Evolutionary conservation across 2,797 vertebrate genomes (phyloP).

Genomic region (Remorina albescens): DNA sequence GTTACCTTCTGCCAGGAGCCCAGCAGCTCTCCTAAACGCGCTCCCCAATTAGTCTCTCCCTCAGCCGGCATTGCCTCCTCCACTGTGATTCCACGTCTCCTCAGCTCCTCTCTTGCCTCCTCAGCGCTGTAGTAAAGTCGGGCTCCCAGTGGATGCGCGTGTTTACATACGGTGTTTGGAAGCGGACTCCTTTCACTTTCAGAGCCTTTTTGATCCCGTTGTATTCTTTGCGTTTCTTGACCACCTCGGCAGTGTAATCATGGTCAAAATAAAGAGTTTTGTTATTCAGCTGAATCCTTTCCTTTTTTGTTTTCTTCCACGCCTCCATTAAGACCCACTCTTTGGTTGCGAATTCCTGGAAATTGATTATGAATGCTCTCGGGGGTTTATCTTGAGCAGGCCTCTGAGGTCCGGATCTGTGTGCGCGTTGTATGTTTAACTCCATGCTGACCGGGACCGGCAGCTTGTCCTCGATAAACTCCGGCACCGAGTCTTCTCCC

Average conservation of each 20-base stretch:
- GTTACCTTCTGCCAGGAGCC: no score
- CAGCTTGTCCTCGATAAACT: not conserved
- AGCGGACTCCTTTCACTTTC: slow-evolving; percentile 6
- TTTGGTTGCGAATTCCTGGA: slow-evolving; percentile 17
- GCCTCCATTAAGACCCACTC: slow-evolving; percentile 18
- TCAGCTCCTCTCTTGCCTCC: not conserved
- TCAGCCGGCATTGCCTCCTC: no score
- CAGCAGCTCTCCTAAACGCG: no score
- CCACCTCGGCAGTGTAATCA: not conserved
- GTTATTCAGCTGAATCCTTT: not conserved
- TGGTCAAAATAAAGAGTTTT: not conserved
- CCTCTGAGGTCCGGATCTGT: no score
- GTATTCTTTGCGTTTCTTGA: slow-evolving; percentile 10
- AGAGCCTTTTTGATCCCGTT: slow-evolving; percentile 7
- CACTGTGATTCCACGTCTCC: not conserved
- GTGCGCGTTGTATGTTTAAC: no score
- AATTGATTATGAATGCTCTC: slow-evolving; percentile 13
- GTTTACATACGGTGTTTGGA: slow-evolving; percentile 8
- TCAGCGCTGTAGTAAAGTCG: not conserved
- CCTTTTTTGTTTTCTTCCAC: slow-evolving; percentile 7
- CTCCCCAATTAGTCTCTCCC: no score
- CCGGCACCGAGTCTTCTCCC: not conserved
- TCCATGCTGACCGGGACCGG: no score
- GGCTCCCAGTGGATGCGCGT: not conserved
- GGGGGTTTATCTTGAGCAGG: not conserved